These are phyloP conservation scores for Brienomyrus brachyistius DNA, from an alignment of 2,113 vertebrate genomes.

Conservation along the genomic window DNA sequence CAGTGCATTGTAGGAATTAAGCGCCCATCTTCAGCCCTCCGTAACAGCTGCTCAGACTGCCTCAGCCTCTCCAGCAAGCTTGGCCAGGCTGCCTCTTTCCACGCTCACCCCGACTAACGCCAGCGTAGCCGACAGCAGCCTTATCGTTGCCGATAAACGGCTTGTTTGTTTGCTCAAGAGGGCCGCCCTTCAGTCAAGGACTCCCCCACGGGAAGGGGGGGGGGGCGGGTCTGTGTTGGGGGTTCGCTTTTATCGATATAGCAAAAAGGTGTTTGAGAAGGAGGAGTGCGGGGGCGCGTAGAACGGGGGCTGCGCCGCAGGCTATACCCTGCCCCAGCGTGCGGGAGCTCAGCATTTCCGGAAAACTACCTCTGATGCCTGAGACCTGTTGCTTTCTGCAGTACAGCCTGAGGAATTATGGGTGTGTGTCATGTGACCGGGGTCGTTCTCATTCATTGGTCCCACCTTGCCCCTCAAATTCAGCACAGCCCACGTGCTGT, in stretches of 20 bases:
- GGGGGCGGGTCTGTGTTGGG: not conserved
- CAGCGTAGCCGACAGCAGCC: not conserved
- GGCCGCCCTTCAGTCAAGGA: constrained; percentile 3
- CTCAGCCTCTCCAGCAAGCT: not conserved
- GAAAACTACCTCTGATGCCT: not conserved
- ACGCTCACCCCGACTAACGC: not conserved
- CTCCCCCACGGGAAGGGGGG: not conserved
- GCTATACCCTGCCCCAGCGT: not conserved
- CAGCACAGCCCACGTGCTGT: not conserved
- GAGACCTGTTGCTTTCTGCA: not conserved
- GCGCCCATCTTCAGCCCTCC: not conserved
- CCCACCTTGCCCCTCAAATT: not conserved
- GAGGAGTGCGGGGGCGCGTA: not conserved
- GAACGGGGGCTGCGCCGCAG: not conserved
- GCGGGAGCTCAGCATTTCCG: not conserved
- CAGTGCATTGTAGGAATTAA: not conserved
- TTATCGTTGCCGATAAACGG: not conserved
- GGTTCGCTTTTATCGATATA: not conserved
- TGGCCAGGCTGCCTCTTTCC: not conserved
- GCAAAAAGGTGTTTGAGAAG: not conserved
- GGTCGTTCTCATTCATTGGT: not conserved
- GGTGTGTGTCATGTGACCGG: not conserved
- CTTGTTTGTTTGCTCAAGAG: constrained; percentile 8
- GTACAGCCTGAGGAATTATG: not conserved
- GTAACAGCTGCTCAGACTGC: not conserved